A percentile compares a stretch with the other conserved stretches of the same genome.
Evolutionary conservation across 1,140 invertebrate genomes (phyloP).

Genomic region (Sitodiplosis mosellana): DNA sequence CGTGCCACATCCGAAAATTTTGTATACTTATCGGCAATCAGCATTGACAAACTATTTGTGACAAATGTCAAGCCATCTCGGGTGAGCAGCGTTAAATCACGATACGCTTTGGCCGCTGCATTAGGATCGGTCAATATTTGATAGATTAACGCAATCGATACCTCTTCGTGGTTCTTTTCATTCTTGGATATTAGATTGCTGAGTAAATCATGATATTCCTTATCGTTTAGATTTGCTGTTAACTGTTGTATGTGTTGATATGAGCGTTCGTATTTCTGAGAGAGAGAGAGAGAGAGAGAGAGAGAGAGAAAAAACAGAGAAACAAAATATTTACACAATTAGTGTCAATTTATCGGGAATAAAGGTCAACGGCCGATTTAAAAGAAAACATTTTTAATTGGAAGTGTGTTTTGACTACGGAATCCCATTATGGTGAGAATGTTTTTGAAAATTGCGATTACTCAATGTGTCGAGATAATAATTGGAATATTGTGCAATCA

Average conservation of each 20-base stretch:
- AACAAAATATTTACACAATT: background rate
- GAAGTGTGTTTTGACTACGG: background rate
- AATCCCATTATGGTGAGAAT: background rate
- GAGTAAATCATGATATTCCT: conserved; percentile 80
- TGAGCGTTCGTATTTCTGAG: conserved; percentile 72
- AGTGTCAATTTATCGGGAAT: background rate
- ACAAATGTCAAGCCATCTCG: conserved; percentile 74
- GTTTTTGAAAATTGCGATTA: too few species aligned
- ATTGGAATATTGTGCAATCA: too few species aligned
- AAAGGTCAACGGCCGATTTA: background rate
- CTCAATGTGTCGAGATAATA: too few species aligned
- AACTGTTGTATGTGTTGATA: conserved; percentile 56
- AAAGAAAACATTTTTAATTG: background rate
- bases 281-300: background rate
- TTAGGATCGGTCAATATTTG: conserved; percentile 75
- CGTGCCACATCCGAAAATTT: conserved; percentile 64
- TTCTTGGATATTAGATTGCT: conserved; percentile 70
- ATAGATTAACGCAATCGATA: conserved; percentile 76
- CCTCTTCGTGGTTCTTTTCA: conserved; percentile 77
- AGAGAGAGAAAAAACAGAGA: background rate
- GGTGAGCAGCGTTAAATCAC: conserved; percentile 75
- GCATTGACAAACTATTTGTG: conserved; percentile 56
- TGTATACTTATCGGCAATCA: conserved; percentile 78
- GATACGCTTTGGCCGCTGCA: conserved; percentile 68
- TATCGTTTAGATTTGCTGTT: conserved; percentile 67